Conservation (phyloP, 1,140 invertebrate species). For the Antheraea pernyi region DNA sequence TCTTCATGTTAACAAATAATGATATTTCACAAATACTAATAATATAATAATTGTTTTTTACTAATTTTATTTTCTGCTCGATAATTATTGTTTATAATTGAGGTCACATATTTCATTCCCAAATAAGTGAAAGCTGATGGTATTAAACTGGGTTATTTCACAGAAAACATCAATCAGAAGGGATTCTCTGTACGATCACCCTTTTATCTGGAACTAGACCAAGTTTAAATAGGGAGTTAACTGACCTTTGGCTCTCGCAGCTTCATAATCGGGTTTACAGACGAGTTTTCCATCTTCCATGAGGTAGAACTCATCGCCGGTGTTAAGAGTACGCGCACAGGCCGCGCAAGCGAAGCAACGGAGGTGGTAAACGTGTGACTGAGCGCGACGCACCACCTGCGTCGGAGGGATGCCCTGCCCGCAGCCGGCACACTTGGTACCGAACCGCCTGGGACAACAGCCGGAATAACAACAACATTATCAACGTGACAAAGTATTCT, state of each 20-base stretch:
- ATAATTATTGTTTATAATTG: too few species aligned
- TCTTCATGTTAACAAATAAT: too few species aligned
- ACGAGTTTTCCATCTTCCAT: conserved; percentile 98
- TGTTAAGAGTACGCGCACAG: conserved; percentile 96
- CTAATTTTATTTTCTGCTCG: too few species aligned
- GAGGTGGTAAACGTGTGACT: conserved; percentile 98
- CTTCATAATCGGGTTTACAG: conserved; percentile 98
- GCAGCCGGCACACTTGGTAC: conserved; percentile 98
- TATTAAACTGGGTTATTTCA: too few species aligned
- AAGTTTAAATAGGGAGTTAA: neutral
- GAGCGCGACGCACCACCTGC: conserved; percentile 95
- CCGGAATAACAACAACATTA: conserved; percentile 75
- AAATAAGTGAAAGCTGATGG: too few species aligned
- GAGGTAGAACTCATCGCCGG: conserved; percentile 98
- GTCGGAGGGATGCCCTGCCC: conserved; percentile 97
- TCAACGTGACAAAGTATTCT: conserved; percentile 57
- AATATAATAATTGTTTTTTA: too few species aligned
- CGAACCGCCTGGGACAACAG: conserved; percentile 92
- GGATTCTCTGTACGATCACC: too few species aligned
- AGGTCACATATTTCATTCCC: too few species aligned
- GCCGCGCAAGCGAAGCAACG: conserved; percentile 98
- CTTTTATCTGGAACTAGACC: too few species aligned
- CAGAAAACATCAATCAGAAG: too few species aligned
- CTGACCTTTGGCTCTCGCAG: conserved; percentile 94
- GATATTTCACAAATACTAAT: too few species aligned